phyloP scores from a whole-genome alignment of 2,113 vertebrate genomes.

The Brienomyrus longianalis region DNA sequence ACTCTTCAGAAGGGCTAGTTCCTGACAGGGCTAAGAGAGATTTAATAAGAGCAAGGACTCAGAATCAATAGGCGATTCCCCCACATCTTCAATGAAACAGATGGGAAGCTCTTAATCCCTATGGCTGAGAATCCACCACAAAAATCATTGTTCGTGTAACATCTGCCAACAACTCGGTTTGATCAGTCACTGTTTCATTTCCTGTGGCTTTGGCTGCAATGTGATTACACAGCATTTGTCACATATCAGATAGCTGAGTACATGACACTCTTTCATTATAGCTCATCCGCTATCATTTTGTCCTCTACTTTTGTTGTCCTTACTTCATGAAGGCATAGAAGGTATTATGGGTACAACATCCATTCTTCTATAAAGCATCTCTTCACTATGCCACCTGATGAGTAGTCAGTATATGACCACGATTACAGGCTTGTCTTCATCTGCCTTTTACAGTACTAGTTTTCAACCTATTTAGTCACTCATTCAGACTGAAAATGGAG shows the following conservation, averaged over 20 bases:
- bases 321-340: background rate
- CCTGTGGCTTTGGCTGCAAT: background rate
- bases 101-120: conserved; percentile 41
- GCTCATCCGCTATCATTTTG: background rate
- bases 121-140: background rate
- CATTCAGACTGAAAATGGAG: background rate
- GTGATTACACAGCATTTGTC: background rate
- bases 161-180: background rate
- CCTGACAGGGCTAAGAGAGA: conserved; percentile 35
- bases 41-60: conserved; percentile 34
- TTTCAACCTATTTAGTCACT: background rate
- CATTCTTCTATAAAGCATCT: background rate
- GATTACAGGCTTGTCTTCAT: background rate
- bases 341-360: background rate
- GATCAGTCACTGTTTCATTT: background rate
- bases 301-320: background rate
- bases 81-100: conserved; percentile 39
- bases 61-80: conserved; percentile 44
- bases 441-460: background rate
- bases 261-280: background rate
- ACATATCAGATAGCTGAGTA: background rate
- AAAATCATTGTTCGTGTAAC: background rate
- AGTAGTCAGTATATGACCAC: background rate
- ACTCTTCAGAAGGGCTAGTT: conserved; percentile 13
- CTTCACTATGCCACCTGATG: background rate